Evolutionary conservation across 2,888 invertebrate species (phyloP), one percentile per base, ranked within the genome.

Genomic region (Pogonocherus hispidulus): DNA sequence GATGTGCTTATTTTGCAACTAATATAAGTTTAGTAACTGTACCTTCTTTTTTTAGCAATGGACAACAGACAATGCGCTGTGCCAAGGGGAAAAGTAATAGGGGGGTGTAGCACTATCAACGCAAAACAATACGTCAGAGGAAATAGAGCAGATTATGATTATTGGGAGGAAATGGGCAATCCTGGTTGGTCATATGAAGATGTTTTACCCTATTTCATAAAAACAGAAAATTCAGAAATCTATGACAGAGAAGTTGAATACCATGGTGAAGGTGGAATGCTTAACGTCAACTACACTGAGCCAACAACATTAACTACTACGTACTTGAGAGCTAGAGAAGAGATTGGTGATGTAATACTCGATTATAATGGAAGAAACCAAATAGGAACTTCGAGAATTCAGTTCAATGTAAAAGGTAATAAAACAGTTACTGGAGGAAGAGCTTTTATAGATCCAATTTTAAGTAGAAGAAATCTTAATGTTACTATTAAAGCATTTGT

Each of bases 331-430:
- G 90, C 93, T 0, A 93, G 93, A 1, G 89, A 88, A 0, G 93
- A 94, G 85, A 86, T 94, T 44, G 94, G 94, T 19, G 93, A 93
- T 78, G 90, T 92, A 63, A 92, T 92, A 79, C 87, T 93, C 70
- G 94, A 94, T 76, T 91, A 93, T 16, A 94, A 94, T 81, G 93
- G 93, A 1, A 91, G 89, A 64, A 80, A 0, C 1, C 47, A 47
- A 22, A 47, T 47, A 19, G 47, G 76, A 23, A 44, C 63, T 27
- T 67, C 69, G 14, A 44, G 44, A 44, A 41, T 66, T 2, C 94
- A 94, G 84, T 94, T 94, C 0, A 94, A 94, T 0, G 91, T 94
- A 41, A 86, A 94, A 71, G 85, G 92, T 52, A 94, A 94, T 0
- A 91, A 91, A 0, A 87, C 94, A 69, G 94, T 94, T 79, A 93